Evolutionary conservation across 2,113 vertebrate species (phyloP), one percentile per base, ranked within the genome.

Genomic region (Nycticebus coucang): DNA sequence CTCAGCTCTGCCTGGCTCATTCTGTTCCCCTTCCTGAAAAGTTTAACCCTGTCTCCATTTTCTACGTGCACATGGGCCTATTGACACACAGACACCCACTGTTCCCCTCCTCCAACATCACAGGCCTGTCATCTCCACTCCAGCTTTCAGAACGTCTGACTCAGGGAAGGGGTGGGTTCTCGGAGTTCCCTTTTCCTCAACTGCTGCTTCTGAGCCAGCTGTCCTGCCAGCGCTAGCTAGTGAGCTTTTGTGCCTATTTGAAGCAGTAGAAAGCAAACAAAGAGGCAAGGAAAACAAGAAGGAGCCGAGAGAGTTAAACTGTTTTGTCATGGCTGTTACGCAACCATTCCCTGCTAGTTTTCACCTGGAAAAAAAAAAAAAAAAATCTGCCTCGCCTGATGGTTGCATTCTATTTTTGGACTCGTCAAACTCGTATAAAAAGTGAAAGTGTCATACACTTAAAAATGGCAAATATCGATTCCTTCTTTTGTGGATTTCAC

Each of bases 181-280:
- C 74, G 13, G 50, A 26, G 35, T 22, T 84, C 19, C 11, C 74
- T 55, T 59, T 75, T 89, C 57, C 41, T 91, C 59, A 26, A 22
- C 28, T 66, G 75, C 45, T 79, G 85, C 57, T 89, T 88, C 55
- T 7, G 26, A 68, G 71, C 41, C 75, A 87, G 64, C 87, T 37
- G 35, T 18, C 33, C 21, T 14, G 57, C 57, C 21, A n/a, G 28
- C 57, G 35, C 77, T 4, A n/a, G 55, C 14, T 19, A 14, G 57
- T 45, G 37, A 72, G 5, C 5, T 71, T 72, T 83, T 93, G 53
- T 74, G 89, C 57, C 84, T 75, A 7, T 1, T 1, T 59, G 45
- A 60, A 77, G 60, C 17, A 80, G 60, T 12, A 57, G 92, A 69
- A 88, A 66, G 80, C 30, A 35, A 35, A 69, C n/a, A 41, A 12